These are phyloP conservation scores for Ormyrus nitidulus DNA, from an alignment of 2,888 invertebrate genomes.

Conservation along the genomic window DNA sequence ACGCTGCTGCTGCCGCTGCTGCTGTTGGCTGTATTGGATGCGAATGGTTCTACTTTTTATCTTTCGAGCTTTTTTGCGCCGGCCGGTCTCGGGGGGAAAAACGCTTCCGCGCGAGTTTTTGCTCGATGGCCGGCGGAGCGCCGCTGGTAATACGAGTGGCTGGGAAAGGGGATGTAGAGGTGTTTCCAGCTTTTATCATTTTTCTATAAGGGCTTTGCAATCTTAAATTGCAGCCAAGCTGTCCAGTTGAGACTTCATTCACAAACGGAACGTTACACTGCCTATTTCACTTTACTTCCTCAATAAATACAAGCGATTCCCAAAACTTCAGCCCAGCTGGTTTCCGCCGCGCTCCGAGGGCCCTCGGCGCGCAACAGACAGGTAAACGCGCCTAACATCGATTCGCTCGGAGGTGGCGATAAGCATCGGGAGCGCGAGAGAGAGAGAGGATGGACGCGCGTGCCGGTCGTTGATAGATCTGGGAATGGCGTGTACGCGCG, in stretches of 20 bases:
- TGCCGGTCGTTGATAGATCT: conserved; percentile 60
- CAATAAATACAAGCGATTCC: neutral
- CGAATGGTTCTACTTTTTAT: neutral
- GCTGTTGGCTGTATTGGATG: conserved; percentile 2
- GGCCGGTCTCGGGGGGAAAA: no score
- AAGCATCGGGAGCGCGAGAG: conserved; percentile 8
- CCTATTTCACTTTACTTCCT: neutral
- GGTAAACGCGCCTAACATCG: conserved; percentile 41
- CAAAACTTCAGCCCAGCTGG: neutral
- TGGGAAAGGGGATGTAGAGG: no score
- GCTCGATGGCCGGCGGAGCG: no score
- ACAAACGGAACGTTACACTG: neutral
- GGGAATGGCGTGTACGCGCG: conserved; percentile 61
- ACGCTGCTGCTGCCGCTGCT: no score
- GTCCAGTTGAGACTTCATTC: no score
- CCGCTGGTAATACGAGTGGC: no score
- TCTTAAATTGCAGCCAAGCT: no score
- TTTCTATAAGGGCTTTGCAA: no score
- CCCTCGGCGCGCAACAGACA: neutral
- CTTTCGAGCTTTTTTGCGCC: neutral
- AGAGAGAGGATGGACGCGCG: conserved; percentile 21
- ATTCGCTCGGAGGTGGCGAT: conserved; percentile 34
- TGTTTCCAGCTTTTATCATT: no score
- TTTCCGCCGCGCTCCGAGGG: neutral
- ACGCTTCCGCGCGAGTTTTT: no score